Evolutionary conservation across 2,797 vertebrate species (phyloP).

Genomic region (Sebastes cheni): DNA sequence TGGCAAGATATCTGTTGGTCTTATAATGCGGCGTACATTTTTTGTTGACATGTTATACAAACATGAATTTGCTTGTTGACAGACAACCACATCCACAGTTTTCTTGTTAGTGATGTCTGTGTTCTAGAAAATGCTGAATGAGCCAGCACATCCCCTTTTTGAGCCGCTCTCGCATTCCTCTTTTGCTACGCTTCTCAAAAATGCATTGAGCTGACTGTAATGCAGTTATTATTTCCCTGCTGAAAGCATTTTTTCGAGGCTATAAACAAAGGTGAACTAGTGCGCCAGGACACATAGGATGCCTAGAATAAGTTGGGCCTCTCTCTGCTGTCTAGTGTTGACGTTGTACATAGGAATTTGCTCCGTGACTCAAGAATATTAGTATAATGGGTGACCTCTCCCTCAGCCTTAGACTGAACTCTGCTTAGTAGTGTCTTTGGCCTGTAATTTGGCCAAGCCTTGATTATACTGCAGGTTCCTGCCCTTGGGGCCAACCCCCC

Average conservation of each 20-base stretch:
- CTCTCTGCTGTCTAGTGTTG: constrained; percentile 40
- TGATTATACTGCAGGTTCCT: constrained; percentile 68
- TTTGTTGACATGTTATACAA: constrained; percentile 43
- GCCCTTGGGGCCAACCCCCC: constrained; percentile 38
- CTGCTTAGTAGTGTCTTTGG: constrained; percentile 54
- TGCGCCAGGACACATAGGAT: constrained; percentile 29
- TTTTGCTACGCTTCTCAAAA: constrained; percentile 57
- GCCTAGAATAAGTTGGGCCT: constrained; percentile 52
- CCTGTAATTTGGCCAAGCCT: constrained; percentile 77
- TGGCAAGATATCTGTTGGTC: constrained; percentile 45
- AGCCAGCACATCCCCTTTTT: constrained; percentile 21
- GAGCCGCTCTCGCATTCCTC: constrained; percentile 51
- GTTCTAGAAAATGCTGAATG: constrained; percentile 25
- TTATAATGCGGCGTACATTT: constrained; percentile 34
- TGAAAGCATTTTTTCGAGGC: constrained; percentile 64
- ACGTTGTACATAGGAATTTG: constrained; percentile 65
- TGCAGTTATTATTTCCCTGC: constrained; percentile 64
- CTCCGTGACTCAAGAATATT: constrained; percentile 70
- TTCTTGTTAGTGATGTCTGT: constrained; percentile 7
- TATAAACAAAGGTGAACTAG: constrained; percentile 55
- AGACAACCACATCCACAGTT: background rate
- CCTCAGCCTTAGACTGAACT: constrained; percentile 67
- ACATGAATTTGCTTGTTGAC: constrained; percentile 30
- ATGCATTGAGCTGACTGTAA: constrained; percentile 55
- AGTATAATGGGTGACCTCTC: constrained; percentile 69